Percentiles rank a stretch among this genome's conserved stretches.
These are phyloP conservation scores for Protomyctophum bolini DNA, from an alignment of 2,113 vertebrate genomes.

Conservation along the genomic window DNA sequence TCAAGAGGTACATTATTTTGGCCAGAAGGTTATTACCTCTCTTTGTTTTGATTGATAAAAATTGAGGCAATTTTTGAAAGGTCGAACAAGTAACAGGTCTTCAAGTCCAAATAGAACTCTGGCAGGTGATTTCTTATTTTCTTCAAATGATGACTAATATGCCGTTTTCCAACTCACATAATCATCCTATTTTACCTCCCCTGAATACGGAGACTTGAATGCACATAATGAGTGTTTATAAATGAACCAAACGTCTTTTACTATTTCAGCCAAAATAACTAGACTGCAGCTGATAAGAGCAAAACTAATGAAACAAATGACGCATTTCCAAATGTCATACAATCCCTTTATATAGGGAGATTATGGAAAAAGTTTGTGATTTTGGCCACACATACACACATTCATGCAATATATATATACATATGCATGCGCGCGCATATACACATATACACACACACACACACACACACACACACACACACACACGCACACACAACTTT, in stretches of 20 bases:
- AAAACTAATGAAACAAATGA: conserved; percentile 54
- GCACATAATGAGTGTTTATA: conserved; percentile 69
- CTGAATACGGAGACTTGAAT: conserved; percentile 49
- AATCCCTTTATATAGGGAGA: no score
- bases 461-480: no score
- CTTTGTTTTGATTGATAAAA: conserved; percentile 83
- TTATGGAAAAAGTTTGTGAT: no score
- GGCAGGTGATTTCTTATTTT: conserved; percentile 48
- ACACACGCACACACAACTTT: no score
- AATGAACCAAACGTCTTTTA: conserved; percentile 58
- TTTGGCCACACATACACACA: no score
- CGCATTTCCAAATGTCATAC: conserved; percentile 18
- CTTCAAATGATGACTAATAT: conserved; percentile 74
- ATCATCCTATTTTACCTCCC: conserved; percentile 74
- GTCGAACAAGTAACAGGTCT: conserved; percentile 66
- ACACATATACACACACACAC: no score
- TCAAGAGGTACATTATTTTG: conserved; percentile 59
- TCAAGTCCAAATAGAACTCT: conserved; percentile 62
- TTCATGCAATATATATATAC: no score
- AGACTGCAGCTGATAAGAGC: conserved; percentile 17
- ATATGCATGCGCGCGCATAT: no score
- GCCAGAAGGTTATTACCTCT: conserved; percentile 68
- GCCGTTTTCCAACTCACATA: conserved; percentile 71
- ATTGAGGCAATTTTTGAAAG: conserved; percentile 81
- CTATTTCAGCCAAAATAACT: conserved; percentile 44